These are phyloP conservation scores for Mustela lutreola DNA, from an alignment of 2,113 vertebrate species.

Conservation along the genomic window DNA sequence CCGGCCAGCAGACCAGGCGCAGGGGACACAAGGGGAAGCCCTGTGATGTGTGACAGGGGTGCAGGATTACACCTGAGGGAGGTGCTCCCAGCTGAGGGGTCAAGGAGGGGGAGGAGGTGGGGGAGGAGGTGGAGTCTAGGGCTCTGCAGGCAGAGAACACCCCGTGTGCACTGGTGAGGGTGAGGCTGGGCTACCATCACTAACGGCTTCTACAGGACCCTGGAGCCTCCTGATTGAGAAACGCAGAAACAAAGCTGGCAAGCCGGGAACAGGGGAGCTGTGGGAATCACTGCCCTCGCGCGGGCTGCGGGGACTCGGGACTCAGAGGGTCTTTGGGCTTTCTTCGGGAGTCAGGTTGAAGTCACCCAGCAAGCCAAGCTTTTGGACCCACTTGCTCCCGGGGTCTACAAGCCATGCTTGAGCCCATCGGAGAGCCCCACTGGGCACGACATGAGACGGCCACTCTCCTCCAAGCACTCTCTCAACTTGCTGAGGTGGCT, in stretches of 20 bases:
- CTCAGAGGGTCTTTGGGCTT: not conserved
- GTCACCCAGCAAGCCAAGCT: not conserved
- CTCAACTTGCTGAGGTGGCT: not conserved
- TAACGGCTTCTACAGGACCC: too few species aligned
- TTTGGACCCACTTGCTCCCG: not conserved
- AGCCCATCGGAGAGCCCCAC: not conserved
- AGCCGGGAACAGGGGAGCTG: not conserved
- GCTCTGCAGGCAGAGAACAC: not conserved
- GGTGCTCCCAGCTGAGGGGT: not conserved
- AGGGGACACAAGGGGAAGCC: not conserved
- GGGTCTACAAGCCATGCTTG: not conserved
- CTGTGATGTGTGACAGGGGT: not conserved
- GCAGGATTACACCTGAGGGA: not conserved
- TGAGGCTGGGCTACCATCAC: not conserved
- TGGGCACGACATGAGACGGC: rapidly evolving
- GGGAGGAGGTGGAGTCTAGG: too few species aligned
- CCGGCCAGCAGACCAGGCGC: not conserved
- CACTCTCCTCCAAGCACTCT: not conserved
- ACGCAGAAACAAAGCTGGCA: not conserved
- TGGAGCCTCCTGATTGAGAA: not conserved
- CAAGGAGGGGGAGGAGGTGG: too few species aligned
- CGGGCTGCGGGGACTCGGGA: too few species aligned
- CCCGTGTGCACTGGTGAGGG: not conserved
- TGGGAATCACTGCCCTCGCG: not conserved
- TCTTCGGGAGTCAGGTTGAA: not conserved